Percentiles rank a stretch among this genome's conserved stretches.
These are phyloP conservation scores for Homarus gammarus DNA, from an alignment of 2,888 invertebrate genomes.

Conservation along the genomic window DNA sequence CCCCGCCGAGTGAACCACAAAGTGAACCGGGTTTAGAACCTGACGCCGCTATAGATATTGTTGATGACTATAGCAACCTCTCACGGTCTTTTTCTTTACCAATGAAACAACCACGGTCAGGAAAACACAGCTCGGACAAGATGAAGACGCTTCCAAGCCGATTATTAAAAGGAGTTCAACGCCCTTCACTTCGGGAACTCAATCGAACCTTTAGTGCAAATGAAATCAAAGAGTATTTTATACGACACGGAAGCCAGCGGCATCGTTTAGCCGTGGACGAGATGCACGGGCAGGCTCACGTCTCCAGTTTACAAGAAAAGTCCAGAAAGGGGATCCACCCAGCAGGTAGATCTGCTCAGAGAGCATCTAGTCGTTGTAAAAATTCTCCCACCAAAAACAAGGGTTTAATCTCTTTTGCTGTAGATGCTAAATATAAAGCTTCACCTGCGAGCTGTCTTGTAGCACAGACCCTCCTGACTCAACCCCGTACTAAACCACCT, in stretches of 20 bases:
- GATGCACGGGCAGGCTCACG: slow-evolving; percentile 34
- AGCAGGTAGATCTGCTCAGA: slow-evolving; percentile 38
- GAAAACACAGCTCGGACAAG: slow-evolving; percentile 53
- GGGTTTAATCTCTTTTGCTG: slow-evolving; percentile 57
- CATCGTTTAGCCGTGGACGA: slow-evolving; percentile 28
- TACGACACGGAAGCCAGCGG: slow-evolving; percentile 63
- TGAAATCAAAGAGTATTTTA: slow-evolving; percentile 67
- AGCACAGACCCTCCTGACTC: slow-evolving; percentile 61
- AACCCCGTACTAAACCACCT: slow-evolving; percentile 16
- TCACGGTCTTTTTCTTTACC: slow-evolving; percentile 62
- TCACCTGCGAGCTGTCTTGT: slow-evolving; percentile 29
- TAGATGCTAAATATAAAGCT: slow-evolving; percentile 59
- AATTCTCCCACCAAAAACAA: slow-evolving; percentile 31
- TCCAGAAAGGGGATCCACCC: not conserved
- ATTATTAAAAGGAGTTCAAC: slow-evolving; percentile 54
- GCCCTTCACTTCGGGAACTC: slow-evolving; percentile 49
- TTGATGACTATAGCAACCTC: slow-evolving; percentile 24
- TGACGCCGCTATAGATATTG: slow-evolving; percentile 18
- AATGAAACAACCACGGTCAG: slow-evolving; percentile 45
- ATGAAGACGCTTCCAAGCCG: slow-evolving; percentile 59
- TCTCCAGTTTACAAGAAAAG: slow-evolving; percentile 7
- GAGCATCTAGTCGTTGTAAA: slow-evolving; percentile 47
- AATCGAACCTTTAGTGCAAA: slow-evolving; percentile 62
- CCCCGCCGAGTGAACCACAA: slow-evolving; percentile 64
- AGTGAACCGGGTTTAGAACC: slow-evolving; percentile 62